Evolutionary conservation across 2,113 vertebrate species (phyloP), one percentile per base, ranked within the genome.

Genomic region (Lagopus muta): DNA sequence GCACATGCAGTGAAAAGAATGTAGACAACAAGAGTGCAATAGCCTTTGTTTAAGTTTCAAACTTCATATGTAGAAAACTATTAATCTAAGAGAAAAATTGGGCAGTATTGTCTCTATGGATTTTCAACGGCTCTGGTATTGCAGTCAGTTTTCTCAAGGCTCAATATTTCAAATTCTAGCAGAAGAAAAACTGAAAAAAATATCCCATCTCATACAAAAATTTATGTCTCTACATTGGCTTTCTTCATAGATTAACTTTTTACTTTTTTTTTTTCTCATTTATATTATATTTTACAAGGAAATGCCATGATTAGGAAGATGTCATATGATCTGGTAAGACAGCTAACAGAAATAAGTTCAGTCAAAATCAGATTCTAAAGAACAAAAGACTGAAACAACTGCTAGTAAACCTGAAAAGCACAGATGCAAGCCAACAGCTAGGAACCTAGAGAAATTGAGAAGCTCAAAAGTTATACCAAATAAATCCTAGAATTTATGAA

Each of bases 1-100:
- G 24, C 42, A 58, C 17, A 55, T 8, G 1, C 22, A 86, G 32
- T 74, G 65, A 95, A 67, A 58, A 82, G 4, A 43, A 86, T 18
- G 27, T 30, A 74, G 50, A 66, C 13, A 38, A 75, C 16, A 50
- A 74, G 28, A 60, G 3, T 52, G 14, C 66, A 21, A 28, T 20
- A 78, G n/a, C 10, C 65, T 86, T 81, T 61, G 10, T 70, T 61
- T 57, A 84, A 57, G 22, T 74, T 92, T 94, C 48, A 79, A 57
- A 89, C 38, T 81, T 16, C 40, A 30, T 77, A 52, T 47, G 25
- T 71, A 48, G 61, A 74, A 87, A 93, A 55, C 11, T 40, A 32
- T 69, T 60, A 14, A 71, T 27, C 8, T 36, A 72, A 12, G 1
- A 2, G 17, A 79, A 5, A 48, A 91, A 62, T 10, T 27, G 8